Evolutionary conservation across 2,888 invertebrate species (phyloP).

Genomic region (Tridacna crocea): DNA sequence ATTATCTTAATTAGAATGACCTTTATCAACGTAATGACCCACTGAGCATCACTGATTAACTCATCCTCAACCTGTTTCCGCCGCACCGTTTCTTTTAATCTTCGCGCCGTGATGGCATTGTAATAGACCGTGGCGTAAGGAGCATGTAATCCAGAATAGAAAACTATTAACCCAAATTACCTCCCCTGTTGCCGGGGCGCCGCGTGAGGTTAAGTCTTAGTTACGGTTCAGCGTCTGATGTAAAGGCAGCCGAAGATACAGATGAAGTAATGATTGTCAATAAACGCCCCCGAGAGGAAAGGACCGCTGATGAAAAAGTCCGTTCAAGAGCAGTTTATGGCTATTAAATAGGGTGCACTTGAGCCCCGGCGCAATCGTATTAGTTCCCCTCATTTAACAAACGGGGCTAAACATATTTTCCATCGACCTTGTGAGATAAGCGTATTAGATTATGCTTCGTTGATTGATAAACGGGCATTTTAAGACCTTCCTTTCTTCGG

Average conservation of each 20-base stretch:
- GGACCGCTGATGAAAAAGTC: constrained; percentile 51
- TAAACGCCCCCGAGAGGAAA: constrained; percentile 51
- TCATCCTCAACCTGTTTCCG: constrained; percentile 53
- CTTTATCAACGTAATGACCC: constrained; percentile 51
- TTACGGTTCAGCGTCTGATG: constrained; percentile 22
- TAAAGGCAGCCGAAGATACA: constrained; percentile 18
- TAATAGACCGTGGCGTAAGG: constrained; percentile 42
- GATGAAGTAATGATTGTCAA: constrained; percentile 57
- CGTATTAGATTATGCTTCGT: constrained; percentile 10
- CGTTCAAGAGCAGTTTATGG: constrained; percentile 50
- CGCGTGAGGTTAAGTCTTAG: constrained; percentile 14
- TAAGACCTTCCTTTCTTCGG: not conserved
- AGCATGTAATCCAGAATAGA: constrained; percentile 48
- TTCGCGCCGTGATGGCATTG: constrained; percentile 32
- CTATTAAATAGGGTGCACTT: constrained; percentile 50
- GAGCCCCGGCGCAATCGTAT: constrained; percentile 38
- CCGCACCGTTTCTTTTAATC: constrained; percentile 22
- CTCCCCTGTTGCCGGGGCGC: constrained; percentile 46
- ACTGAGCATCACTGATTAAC: constrained; percentile 47
- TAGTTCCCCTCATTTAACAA: constrained; percentile 55
- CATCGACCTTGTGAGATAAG: constrained; percentile 14
- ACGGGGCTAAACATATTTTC: constrained; percentile 22
- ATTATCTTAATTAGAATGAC: constrained; percentile 24
- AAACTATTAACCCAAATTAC: constrained; percentile 49
- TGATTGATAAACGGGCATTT: constrained; percentile 16